Conservation (phyloP, 1,140 invertebrate genomes). For the Hylyphantes graminicola region DNA sequence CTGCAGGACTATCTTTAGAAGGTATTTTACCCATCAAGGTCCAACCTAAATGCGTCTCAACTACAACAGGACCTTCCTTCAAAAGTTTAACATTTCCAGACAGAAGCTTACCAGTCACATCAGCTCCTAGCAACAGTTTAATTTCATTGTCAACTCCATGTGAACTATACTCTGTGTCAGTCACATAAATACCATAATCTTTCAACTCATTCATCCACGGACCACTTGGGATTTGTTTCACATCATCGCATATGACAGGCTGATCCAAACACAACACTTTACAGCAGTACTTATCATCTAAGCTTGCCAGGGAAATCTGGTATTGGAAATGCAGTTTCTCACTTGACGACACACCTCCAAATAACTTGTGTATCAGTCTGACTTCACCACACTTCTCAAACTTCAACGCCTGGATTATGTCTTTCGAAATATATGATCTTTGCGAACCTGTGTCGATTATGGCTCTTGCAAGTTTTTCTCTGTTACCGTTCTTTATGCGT, state of each 20-base stretch:
- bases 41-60: conserved; percentile 22
- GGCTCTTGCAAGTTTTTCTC: neutral
- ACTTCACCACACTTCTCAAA: conserved; percentile 2
- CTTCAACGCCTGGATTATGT: neutral
- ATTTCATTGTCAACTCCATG: neutral
- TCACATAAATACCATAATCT: neutral
- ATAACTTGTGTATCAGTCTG: conserved; percentile 4
- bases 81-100: neutral
- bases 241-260: neutral
- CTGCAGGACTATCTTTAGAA: neutral
- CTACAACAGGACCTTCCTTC: neutral
- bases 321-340: neutral
- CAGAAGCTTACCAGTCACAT: neutral
- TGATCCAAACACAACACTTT: neutral
- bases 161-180: neutral
- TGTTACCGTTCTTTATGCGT: neutral
- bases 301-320: neutral
- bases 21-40: neutral
- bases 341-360: conserved; percentile 4
- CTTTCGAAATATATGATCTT: conserved; percentile 8
- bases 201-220: neutral
- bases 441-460: neutral
- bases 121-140: neutral
- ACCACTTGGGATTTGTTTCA: neutral
- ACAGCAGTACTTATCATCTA: neutral